Percentiles rank a stretch among this genome's conserved stretches.
These are phyloP conservation scores for Scolopax mira DNA, from an alignment of 2,113 vertebrate genomes.

Conservation along the genomic window DNA sequence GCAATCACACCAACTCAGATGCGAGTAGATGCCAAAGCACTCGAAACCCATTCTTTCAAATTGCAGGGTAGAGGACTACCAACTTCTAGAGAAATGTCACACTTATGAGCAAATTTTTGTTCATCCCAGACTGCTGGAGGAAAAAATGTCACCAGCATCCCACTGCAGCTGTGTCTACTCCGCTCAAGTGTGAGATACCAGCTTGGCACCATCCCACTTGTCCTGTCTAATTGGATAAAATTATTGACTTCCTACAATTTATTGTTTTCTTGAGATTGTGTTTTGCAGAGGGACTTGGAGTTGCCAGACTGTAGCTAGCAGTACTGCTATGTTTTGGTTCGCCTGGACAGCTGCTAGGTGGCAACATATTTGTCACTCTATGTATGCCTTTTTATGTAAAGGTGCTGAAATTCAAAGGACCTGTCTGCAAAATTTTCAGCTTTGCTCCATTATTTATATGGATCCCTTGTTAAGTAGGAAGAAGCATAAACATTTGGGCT, in stretches of 20 bases:
- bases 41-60: not conserved
- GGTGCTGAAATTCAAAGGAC: not conserved
- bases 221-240: constrained; percentile 33
- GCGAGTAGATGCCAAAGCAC: not conserved
- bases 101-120: not conserved
- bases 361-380: not conserved
- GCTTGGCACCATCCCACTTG: constrained; percentile 15
- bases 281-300: not conserved
- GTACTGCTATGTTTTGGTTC: not conserved
- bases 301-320: not conserved
- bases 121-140: not conserved
- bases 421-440: not conserved
- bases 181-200: not conserved
- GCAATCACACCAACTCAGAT: not conserved
- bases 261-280: not conserved
- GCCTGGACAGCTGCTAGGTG: not conserved
- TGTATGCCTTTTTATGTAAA: not conserved
- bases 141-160: not conserved
- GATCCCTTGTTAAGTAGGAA: not conserved
- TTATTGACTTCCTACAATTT: constrained; percentile 21
- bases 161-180: not conserved
- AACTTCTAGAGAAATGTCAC: not conserved
- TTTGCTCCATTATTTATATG: not conserved
- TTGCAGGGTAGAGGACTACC: not conserved
- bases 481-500: not conserved